Evolutionary conservation across 2,888 invertebrate species (phyloP).

Genomic region (Mallateleia sp.): DNA sequence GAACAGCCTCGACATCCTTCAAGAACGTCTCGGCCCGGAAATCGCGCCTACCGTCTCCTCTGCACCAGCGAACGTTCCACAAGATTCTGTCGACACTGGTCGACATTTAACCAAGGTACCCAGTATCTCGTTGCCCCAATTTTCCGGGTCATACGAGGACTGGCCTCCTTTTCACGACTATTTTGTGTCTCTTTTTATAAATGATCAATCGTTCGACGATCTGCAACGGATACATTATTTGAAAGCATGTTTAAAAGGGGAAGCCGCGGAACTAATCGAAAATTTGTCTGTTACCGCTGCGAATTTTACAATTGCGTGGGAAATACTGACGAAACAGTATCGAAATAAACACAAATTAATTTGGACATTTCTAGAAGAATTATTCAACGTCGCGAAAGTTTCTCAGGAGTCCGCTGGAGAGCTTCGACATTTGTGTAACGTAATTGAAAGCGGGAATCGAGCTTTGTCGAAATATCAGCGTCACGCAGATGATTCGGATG

Average conservation of each 20-base stretch:
- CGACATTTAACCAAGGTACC: background rate
- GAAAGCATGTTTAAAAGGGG: background rate
- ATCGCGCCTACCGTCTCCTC: background rate
- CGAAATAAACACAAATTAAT: too few species aligned
- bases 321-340: background rate
- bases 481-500: background rate
- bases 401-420: too few species aligned
- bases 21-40: background rate
- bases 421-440: too few species aligned
- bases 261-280: background rate
- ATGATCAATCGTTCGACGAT: background rate
- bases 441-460: background rate
- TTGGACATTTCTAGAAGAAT: too few species aligned
- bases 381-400: too few species aligned
- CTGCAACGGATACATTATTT: conserved; percentile 5
- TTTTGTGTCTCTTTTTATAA: conserved; percentile 2
- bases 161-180: background rate
- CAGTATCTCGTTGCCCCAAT: background rate
- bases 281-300: background rate
- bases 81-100: too few species aligned
- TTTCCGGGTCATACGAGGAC: background rate
- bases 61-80: background rate
- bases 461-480: background rate
- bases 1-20: background rate
- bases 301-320: conserved; percentile 1